Conservation (phyloP, 2,113 vertebrate species). For the Microcebus griseorufus region DNA sequence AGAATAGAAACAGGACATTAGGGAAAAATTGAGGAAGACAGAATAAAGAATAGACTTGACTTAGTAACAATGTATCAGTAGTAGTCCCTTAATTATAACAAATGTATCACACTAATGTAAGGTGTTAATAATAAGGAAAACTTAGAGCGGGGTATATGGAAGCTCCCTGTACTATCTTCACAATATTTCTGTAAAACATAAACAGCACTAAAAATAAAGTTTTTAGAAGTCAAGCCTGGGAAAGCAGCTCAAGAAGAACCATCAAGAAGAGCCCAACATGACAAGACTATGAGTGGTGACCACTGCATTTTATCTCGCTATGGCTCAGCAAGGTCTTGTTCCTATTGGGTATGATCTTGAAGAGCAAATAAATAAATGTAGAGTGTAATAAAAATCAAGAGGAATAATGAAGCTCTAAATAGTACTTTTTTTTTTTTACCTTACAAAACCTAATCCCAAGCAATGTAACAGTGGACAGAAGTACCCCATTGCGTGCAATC, state of each 20-base stretch:
- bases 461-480: no score
- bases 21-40: no score
- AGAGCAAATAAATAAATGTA: background rate
- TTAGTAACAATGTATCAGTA: background rate
- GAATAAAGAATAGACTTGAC: background rate
- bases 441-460: background rate
- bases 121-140: no score
- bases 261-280: background rate
- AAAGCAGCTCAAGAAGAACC: background rate
- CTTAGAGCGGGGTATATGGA: fast-evolving
- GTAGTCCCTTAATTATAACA: no score
- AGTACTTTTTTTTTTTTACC: background rate
- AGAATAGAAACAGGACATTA: background rate
- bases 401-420: background rate
- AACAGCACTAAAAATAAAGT: background rate
- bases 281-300: background rate
- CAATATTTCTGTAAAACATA: background rate
- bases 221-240: background rate
- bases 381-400: background rate
- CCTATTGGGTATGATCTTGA: background rate
- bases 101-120: no score
- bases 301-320: background rate
- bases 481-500: background rate
- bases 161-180: background rate
- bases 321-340: background rate